Base-by-base conservation (phyloP, 2,888 invertebrate species). In the Himalopsyche japonica region DNA sequence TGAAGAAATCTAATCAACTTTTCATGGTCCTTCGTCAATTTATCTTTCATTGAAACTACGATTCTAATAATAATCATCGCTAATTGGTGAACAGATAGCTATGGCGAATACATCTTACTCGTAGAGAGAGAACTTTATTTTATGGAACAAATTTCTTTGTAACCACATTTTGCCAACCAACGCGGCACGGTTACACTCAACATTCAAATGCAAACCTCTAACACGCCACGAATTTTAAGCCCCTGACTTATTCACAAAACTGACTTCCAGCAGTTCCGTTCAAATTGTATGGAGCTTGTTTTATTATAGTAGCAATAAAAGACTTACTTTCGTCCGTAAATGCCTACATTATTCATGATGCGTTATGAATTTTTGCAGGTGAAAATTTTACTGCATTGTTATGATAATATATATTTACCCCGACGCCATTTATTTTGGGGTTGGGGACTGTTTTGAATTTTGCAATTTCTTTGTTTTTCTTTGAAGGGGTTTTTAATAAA, bases 341-440 rank as follows among this genome's bases (percentile, higher is more conserved):
- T 57, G 57, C 57, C 20, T 57, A 57, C 78, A 78, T 78, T 78
- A 78, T 78, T 78, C 78, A 78, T 78, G 37, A 24, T 32, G 24
- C 37, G 78, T n/a, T 32, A 78, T 37, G 78, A 37, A 37, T 78
- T 78, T 78, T 78, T 37, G 78, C 78, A 78, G 78, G 78, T 78
- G 78, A 37, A 78, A 78, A 78, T 34, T 37, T 78, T 43, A 34
- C 32, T 24, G 78, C 37, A 37, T 78, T 34, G 78, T 78, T 78
- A 78, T 78, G 76, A 76, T 76, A 76, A 76, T 32, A 76, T 32
- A 32, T 43, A 43, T n/a, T 34, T 18, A 24, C 78, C 32, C 34
- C 37, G 43, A 5, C 57, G 57, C 57, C 20, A 20, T 57, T 57
- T 20, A 10, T 5, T 57, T 43, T 7, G 43, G 43, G 15, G 57